Conservation (phyloP, 1,140 invertebrate species). For the Lordiphosa stackelbergi region DNA sequence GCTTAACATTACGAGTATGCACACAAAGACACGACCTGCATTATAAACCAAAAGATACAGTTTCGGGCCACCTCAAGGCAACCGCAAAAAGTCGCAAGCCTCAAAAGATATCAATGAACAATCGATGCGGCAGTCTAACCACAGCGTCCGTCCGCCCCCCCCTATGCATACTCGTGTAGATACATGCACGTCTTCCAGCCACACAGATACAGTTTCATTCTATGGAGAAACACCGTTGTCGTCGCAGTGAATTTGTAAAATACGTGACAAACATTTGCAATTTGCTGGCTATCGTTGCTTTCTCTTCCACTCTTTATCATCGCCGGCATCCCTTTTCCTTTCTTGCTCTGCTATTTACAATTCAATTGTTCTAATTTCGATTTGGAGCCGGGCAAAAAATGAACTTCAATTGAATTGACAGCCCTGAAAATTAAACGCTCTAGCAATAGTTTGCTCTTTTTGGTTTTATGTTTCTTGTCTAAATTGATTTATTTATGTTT, state of each 20-base stretch:
- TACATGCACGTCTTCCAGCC: constrained; percentile 46
- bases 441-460: constrained; percentile 15
- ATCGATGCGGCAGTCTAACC: constrained; percentile 60
- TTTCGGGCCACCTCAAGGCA: constrained; percentile 22
- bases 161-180: constrained; percentile 1
- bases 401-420: constrained; percentile 71
- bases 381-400: constrained; percentile 33
- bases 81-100: constrained; percentile 43
- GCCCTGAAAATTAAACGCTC: constrained; percentile 63
- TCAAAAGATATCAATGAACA: constrained; percentile 72
- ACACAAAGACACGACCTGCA: constrained; percentile 49
- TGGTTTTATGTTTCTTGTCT: constrained; percentile 40
- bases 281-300: constrained; percentile 37
- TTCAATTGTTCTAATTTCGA: constrained; percentile 75
- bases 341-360: constrained; percentile 66
- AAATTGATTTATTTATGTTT: constrained; percentile 67
- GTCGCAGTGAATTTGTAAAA: constrained; percentile 75
- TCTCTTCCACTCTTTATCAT: constrained; percentile 7
- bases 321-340: constrained; percentile 17
- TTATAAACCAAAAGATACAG: constrained; percentile 41
- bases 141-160: constrained; percentile 15
- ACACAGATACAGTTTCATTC: constrained; percentile 27
- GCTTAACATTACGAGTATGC: constrained; percentile 25
- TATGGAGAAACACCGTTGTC: constrained; percentile 42
- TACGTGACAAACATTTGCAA: constrained; percentile 75